Conservation (phyloP, 2,888 invertebrate species). For the Thera obeliscata region DNA sequence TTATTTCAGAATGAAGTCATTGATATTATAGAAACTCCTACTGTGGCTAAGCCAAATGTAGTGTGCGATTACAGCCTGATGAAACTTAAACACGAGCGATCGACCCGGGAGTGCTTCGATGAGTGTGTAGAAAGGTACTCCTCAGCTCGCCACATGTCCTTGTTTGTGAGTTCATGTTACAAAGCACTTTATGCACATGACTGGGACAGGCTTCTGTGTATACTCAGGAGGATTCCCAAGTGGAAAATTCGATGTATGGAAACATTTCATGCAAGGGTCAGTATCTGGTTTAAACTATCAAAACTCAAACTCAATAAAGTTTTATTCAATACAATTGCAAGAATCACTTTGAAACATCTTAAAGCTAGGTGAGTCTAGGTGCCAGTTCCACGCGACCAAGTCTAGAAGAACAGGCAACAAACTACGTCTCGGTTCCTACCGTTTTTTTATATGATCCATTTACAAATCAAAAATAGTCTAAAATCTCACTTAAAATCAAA, state of each 20-base stretch:
- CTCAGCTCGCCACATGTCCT: not conserved
- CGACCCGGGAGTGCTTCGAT: conserved; percentile 15
- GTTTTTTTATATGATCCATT: too few species aligned
- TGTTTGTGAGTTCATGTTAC: conserved; percentile 36
- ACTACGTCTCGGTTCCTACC: too few species aligned
- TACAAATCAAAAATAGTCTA: too few species aligned
- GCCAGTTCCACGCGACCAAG: too few species aligned
- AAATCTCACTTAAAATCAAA: too few species aligned
- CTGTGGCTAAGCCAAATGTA: not conserved
- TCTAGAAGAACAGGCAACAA: too few species aligned
- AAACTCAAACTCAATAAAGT: too few species aligned
- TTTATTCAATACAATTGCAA: too few species aligned
- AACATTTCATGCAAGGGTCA: conserved; percentile 61
- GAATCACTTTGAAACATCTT: too few species aligned
- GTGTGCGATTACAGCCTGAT: conserved; percentile 22
- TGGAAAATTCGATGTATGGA: conserved; percentile 55
- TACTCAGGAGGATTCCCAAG: conserved; percentile 65
- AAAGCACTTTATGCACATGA: conserved; percentile 70
- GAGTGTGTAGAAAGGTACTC: conserved; percentile 14
- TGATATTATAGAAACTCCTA: conserved; percentile 42
- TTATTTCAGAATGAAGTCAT: conserved; percentile 59
- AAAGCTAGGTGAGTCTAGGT: too few species aligned
- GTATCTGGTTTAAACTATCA: conserved; percentile 33
- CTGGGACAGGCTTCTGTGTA: conserved; percentile 69
- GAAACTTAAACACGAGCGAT: conserved; percentile 26